phyloP scores from a whole-genome alignment of 2,113 vertebrate species.

The Montifringilla adamsi region DNA sequence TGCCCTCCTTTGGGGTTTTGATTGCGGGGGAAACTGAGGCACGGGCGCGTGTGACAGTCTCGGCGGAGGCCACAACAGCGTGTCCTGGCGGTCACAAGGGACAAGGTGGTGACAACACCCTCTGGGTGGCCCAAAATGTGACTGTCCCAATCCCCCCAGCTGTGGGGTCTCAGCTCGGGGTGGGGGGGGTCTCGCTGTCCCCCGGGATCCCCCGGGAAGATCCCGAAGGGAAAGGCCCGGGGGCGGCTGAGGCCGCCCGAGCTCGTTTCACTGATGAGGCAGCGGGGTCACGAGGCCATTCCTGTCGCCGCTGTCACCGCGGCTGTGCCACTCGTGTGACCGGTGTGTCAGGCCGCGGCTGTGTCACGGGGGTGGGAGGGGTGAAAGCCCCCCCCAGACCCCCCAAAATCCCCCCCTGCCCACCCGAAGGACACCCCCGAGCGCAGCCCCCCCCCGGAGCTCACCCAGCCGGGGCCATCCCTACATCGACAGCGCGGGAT shows the following conservation, averaged over 20 bases:
- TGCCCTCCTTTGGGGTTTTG: background rate
- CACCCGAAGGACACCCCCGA: background rate
- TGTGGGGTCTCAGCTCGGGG: background rate
- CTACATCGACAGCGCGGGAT: background rate
- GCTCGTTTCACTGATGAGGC: background rate
- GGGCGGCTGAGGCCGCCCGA: background rate
- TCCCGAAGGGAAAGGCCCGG: background rate
- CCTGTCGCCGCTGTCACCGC: background rate
- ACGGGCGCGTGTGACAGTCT: background rate
- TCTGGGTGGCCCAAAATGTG: background rate
- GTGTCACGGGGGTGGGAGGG: background rate
- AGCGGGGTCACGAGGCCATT: background rate
- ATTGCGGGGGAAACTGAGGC: background rate
- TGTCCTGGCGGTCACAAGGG: background rate
- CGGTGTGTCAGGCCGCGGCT: background rate
- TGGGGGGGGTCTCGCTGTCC: background rate
- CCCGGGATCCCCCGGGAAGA: background rate
- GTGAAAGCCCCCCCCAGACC: too few species aligned
- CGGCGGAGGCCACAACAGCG: too few species aligned
- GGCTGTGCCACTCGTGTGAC: background rate
- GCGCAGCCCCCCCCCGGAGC: background rate
- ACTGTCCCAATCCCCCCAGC: too few species aligned
- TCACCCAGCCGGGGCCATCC: too few species aligned
- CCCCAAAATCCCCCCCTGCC: background rate
- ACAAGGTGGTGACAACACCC: accelerated